These are phyloP conservation scores for Poecilobothrus nobilitatus DNA, from an alignment of 2,888 invertebrate genomes.

Conservation along the genomic window DNA sequence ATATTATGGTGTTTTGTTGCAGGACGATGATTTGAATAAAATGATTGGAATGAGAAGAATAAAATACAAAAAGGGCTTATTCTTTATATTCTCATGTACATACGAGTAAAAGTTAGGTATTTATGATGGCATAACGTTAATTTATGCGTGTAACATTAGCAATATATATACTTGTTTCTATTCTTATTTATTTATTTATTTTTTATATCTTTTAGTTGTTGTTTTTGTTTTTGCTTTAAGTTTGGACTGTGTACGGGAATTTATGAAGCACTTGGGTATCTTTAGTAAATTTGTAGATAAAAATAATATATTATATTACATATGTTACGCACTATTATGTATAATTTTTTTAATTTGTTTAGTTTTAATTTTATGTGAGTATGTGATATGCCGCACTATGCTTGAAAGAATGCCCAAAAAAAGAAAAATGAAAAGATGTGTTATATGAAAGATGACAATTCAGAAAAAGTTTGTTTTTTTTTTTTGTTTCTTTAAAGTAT, in stretches of 20 bases:
- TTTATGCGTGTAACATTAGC: constrained; percentile 3
- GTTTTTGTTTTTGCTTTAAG: not conserved
- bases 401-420: too few species aligned
- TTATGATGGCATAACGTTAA: constrained; percentile 1
- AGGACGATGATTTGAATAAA: too few species aligned
- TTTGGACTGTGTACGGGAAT: not conserved
- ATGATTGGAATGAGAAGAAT: too few species aligned
- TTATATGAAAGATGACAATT: too few species aligned
- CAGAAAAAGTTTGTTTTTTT: too few species aligned
- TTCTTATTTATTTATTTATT: too few species aligned
- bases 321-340: not conserved
- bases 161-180: not conserved
- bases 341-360: constrained; percentile 4
- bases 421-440: too few species aligned
- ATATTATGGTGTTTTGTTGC: too few species aligned
- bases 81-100: too few species aligned
- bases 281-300: not conserved
- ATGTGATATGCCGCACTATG: too few species aligned
- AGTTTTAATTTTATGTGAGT: not conserved
- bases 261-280: not conserved
- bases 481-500: too few species aligned
- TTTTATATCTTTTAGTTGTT: not conserved
- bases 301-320: not conserved
- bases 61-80: too few species aligned
- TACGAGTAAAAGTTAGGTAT: not conserved